These are phyloP conservation scores for Crocodylus rhombifer DNA, from an alignment of 2,797 vertebrate species.

Conservation along the genomic window DNA sequence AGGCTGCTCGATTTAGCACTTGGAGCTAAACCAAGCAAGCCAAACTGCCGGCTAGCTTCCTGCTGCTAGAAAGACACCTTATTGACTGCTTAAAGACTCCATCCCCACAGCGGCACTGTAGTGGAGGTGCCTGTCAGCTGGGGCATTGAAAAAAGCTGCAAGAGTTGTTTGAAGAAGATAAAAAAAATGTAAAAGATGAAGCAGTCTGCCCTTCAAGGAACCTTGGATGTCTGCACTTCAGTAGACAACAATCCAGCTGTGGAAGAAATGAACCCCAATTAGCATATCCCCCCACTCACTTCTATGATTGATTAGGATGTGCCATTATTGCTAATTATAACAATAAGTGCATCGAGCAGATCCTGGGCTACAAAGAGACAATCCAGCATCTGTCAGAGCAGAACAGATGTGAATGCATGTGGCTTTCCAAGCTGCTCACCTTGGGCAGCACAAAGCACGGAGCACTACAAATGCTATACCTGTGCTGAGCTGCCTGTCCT, in stretches of 20 bases:
- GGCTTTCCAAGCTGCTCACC: rapidly evolving
- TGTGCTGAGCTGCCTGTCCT: not conserved
- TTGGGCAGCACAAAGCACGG: rapidly evolving
- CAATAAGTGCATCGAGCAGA: not conserved
- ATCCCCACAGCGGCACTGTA: not conserved
- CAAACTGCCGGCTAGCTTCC: not conserved
- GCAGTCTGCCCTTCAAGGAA: not conserved
- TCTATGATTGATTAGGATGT: not conserved
- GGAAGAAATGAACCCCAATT: not conserved
- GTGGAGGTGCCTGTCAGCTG: not conserved
- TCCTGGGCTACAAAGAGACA: rapidly evolving
- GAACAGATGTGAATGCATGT: rapidly evolving
- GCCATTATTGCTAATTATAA: not conserved
- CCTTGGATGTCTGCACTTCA: not conserved
- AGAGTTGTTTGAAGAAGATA: not conserved
- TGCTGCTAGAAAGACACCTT: not conserved
- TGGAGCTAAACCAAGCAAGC: not conserved
- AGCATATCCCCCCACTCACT: not conserved
- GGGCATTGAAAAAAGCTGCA: not conserved
- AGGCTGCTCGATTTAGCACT: not conserved
- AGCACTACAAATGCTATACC: not conserved
- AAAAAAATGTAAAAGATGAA: not conserved
- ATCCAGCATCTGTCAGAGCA: not conserved
- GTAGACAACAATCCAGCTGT: not conserved
- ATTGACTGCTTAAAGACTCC: not conserved